Base-by-base conservation (phyloP, 1,140 invertebrate genomes). In the Doryteuthis pealeii region DNA sequence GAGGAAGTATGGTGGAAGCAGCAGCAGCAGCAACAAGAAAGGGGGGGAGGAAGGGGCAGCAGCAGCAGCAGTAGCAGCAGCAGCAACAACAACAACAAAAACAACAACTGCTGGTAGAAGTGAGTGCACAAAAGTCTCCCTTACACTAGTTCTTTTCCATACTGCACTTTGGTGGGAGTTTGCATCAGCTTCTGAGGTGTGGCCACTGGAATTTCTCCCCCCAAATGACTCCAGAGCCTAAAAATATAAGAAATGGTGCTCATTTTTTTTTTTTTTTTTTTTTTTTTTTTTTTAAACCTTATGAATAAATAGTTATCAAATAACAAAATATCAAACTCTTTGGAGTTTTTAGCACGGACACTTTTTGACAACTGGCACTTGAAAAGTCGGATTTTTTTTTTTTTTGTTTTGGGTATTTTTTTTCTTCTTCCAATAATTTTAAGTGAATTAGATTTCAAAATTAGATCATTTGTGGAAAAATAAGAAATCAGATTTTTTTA, bases 161-260 rank as follows among this genome's bases (percentile, higher is more conserved):
- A 68, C 66, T 68, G 28, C 66, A 68, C 30, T 32, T 68, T 68
- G 66, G 15, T 68, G 66, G 28, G 66, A 33, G 32, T 33, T 68
- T 26, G 66, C 66, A 32, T 68, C 66, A 68, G 66, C 18, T 22
- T 68, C 66, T 8, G 66, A 22, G 32, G 15, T 31, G 54, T 62
- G 18, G 10, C 66, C 66, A 68, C 15, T 68, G 28, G 66, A 68
- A 68, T 26, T 68, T 32, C n/a, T 68, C 32, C 66, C 66, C 28
- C 66, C 32, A 68, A 68, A 68, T 68, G 66, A 30, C 30, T 68
- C 66, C 66, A 68, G 5, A 33, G 66, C 66, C 66, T 68, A 33
- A 32, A n/a, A 62, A 62, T 62, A 62, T 28, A 62, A 62, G 54
- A 62, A 62, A 62, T 62, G 18, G 18, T 62, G 54, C 54, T 62